Evolutionary conservation across 2,888 invertebrate genomes (phyloP), one percentile per base, ranked within the genome.

Genomic region (Eupelmus urozonus): DNA sequence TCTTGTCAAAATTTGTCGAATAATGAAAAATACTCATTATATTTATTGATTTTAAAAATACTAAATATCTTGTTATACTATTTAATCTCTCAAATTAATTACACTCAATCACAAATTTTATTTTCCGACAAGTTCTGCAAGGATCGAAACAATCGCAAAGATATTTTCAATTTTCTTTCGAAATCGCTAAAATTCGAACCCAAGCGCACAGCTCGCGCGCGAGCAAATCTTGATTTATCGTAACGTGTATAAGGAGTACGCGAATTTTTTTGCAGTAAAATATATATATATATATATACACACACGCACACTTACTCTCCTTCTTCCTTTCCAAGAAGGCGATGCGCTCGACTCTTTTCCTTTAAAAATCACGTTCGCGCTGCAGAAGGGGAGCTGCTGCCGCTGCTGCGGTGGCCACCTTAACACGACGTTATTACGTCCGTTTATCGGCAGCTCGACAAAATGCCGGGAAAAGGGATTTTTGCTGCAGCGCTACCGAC

Each of bases 351-450:
- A 1, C 51, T 51, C 45, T 57, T 51, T 62, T 67, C 62, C 53
- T 51, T 18, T 51, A 57, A 70, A 78, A 78, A 74, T 78, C 74
- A 78, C 70, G 74, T 70, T 74, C 59, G 27, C 16, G 57, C 27
- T 18, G 25, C 5, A 1, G n/a, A 40, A 13, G 45, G 69, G 1
- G 1, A 27, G 29, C 34, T 23, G 20, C 27, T 55, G 63, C 53
- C 16, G 51, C 59, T 55, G 63, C 53, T 62, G 62, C 66, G 63
- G 57, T 55, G 51, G 67, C 67, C 67, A 55, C 72, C 78, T 77
- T 78, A 80, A 80, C 80, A 78, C 73, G 76, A 76, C 76, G 74
- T 79, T 80, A 78, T 80, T 79, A 80, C 76, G 73, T 80, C 80
- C 71, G 62, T 76, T 81, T 77, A 81, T 79, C 74, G 79, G 73